Evolutionary conservation across 2,888 invertebrate genomes (phyloP), one percentile per base, ranked within the genome.

Genomic region (Anaspis maculata): DNA sequence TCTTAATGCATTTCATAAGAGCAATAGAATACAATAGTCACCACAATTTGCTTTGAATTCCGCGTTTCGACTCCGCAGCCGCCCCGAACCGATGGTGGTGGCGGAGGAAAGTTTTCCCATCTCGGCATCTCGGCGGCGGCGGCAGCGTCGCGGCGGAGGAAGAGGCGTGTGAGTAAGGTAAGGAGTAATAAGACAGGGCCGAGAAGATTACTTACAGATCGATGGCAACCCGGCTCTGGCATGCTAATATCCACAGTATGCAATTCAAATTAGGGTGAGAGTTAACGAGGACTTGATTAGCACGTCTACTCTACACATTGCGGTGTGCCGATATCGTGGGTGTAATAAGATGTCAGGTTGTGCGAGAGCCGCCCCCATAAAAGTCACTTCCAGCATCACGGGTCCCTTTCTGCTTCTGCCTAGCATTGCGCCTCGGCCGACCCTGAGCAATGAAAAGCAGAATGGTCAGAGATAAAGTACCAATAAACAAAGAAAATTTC

Each of bases 201-300:
- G 51, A 46, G 48, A 53, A 54, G 54, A 56, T 56, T 57, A 52
- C 52, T 54, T 51, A 51, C 51, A 52, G 57, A 57, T 57, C 58
- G 58, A 58, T 57, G 54, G 46, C 45, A 48, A 45, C 49, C 41
- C 47, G 42, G 41, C 49, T 42, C 49, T 49, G 47, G 53, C 52
- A 60, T 60, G 60, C 57, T 60, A 59, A 59, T 59, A 58, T 54
- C 51, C 44, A 51, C 53, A 56, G 56, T 56, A 59, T 60, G 59
- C 57, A 59, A 60, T 60, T 58, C 59, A 60, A 60, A 60, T 60
- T 59, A 57, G 55, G 51, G 43, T 46, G 46, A 45, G 51, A 57
- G 55, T 56, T 58, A 57, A 59, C 58, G 57, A 58, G 58, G 54
- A 57, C 55, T 58, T 59, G 59, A 59, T 59, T 59, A 58, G 56